Evolutionary conservation across 2,797 vertebrate species (phyloP).

Genomic region (Loriculus beryllinus): DNA sequence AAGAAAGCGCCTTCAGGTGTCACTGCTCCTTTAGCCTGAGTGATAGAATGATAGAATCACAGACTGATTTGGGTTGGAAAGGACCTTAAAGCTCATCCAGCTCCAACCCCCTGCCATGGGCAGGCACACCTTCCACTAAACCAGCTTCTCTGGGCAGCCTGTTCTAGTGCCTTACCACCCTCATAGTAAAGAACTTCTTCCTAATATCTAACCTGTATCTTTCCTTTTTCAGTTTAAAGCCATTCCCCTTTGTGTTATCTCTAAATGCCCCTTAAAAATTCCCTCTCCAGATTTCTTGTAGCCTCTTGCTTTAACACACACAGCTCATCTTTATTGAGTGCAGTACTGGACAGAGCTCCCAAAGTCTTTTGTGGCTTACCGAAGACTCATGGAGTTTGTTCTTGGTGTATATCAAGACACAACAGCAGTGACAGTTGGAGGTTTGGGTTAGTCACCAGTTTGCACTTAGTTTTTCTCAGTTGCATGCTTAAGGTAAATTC

Average conservation of each 20-base stretch:
- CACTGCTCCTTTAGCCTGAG: not conserved
- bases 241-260: not conserved
- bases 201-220: not conserved
- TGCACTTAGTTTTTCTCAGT: not conserved
- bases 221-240: not conserved
- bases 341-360: not conserved
- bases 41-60: not conserved
- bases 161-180: not conserved
- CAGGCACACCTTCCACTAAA: not conserved
- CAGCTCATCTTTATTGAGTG: not conserved
- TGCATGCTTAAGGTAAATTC: not conserved
- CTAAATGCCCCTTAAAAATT: not conserved
- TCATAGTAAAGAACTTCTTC: not conserved
- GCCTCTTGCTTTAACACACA: not conserved
- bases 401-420: not conserved
- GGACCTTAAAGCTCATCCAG: not conserved
- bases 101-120: not conserved
- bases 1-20: not conserved
- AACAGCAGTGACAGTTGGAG: fast-evolving
- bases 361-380: not conserved
- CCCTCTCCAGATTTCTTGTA: not conserved
- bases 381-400: fast-evolving
- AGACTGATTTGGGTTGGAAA: not conserved
- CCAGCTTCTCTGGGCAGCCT: not conserved
- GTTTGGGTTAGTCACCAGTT: not conserved